Evolutionary conservation across 2,797 vertebrate genomes (phyloP), one percentile per base, ranked within the genome.

Genomic region (Nannoperca australis): DNA sequence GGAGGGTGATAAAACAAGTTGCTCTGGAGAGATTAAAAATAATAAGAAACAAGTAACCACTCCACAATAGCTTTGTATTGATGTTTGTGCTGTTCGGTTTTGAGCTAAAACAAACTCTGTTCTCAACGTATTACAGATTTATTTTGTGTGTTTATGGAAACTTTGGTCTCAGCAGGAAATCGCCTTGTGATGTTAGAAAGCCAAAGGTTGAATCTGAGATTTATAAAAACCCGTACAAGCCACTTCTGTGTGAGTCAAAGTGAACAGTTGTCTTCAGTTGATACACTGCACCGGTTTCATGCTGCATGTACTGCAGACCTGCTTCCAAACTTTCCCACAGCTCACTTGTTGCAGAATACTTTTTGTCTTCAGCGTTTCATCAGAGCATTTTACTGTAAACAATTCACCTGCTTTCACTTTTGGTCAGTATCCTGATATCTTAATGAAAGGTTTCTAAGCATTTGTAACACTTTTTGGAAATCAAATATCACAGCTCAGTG

Each of bases 131-230:
- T 10, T 20, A 10, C 11, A 12, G 17, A 2, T 38, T 32, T 22
- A 24, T 62, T 17, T 61, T 22, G 17, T 40, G 32, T 5, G 50
- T 30, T 20, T 40, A 15, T 55, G 61, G 27, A 71, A 78, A 60
- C 27, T 83, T 47, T 67, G 32, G 22, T 59, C 66, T 30, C 15
- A 59, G 24, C 50, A 75, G 70, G 66, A 78, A 78, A 44, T 20
- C 3, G 15, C 20, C 36, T 7, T 10, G 13, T 66, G 47, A 65
- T 32, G 67, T 20, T 3, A 49, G 2, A 44, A 10, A 47, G 38
- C 1, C 32, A 59, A 54, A 60, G n/a, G 34, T 18, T 2, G 4
- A 51, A 34, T 42, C 1, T 7, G 0, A 4, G 6, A 49, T 78
- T 44, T n/a, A 36, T 22, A 67, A 40, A 56, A 0, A 44, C 10